Conservation (phyloP, 2,888 invertebrate genomes). For the Mellilla xanthometata region DNA sequence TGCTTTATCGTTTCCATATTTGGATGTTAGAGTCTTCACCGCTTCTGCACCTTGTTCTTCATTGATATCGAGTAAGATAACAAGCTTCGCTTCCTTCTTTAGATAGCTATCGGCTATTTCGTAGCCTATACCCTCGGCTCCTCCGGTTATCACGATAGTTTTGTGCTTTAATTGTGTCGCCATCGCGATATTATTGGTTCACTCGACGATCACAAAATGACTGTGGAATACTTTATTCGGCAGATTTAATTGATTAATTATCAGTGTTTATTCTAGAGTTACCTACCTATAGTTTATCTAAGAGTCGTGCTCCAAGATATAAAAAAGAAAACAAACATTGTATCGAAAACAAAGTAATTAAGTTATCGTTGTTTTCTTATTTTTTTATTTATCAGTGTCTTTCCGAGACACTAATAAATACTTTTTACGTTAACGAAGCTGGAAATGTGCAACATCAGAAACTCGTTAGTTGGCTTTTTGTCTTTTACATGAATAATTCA, state of each 20-base stretch:
- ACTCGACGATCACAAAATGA: not conserved
- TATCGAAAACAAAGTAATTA: slow-evolving; percentile 4
- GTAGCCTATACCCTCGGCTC: slow-evolving; percentile 77
- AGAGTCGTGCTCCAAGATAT: not conserved
- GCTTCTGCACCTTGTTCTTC: slow-evolving; percentile 57
- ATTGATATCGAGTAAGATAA: slow-evolving; percentile 49
- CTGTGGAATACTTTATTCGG: not conserved
- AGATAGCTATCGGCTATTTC: slow-evolving; percentile 68
- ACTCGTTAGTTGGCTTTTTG: slow-evolving; percentile 19
- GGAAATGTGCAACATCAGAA: slow-evolving; percentile 18
- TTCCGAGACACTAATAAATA: too few species aligned
- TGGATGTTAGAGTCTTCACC: slow-evolving; percentile 57
- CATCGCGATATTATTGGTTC: slow-evolving; percentile 24
- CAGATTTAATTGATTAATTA: not conserved
- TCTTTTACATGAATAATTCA: slow-evolving; percentile 32
- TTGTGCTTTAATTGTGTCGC: slow-evolving; percentile 33
- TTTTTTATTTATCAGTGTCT: too few species aligned
- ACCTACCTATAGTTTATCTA: not conserved
- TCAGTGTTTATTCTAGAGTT: not conserved
- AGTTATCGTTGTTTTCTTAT: not conserved
- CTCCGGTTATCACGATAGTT: slow-evolving; percentile 70
- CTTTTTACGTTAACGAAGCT: not conserved
- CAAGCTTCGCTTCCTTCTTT: slow-evolving; percentile 53
- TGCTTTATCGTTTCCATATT: slow-evolving; percentile 65
- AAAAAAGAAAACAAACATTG: not conserved